A percentile compares a stretch with the other conserved stretches of the same genome.
phyloP scores from a whole-genome alignment of 2,797 vertebrate species.

The Australoheros facetus region DNA sequence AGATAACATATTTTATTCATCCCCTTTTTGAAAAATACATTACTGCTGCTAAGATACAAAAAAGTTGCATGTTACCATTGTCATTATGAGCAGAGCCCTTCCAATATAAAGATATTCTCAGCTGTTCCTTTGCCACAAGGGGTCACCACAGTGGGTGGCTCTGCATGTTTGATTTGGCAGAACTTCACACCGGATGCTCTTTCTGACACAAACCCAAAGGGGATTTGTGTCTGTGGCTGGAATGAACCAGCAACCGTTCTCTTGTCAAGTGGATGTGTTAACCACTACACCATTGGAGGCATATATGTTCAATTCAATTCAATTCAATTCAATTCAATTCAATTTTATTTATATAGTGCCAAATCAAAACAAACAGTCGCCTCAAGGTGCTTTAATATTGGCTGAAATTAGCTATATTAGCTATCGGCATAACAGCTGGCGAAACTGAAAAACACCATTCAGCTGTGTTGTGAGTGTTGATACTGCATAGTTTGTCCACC shows the following conservation, averaged over 20 bases:
- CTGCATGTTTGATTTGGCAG: too few species aligned
- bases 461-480: background rate
- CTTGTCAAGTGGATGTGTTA: background rate
- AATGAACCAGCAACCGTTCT: background rate
- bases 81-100: background rate
- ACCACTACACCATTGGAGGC: background rate
- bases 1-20: background rate
- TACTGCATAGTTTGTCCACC: background rate
- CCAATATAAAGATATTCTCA: background rate
- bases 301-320: accelerated
- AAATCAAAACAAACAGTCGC: too few species aligned
- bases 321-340: too few species aligned
- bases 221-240: background rate
- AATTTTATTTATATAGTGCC: too few species aligned
- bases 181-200: background rate
- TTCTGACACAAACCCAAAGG: background rate
- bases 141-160: background rate
- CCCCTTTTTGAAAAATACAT: background rate
- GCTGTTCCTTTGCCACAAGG: background rate
- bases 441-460: background rate
- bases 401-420: too few species aligned
- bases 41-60: background rate
- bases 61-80: background rate
- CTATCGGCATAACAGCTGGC: background rate
- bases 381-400: background rate